These are phyloP conservation scores for Orchesella flavescens DNA, from an alignment of 2,888 invertebrate genomes.

Conservation along the genomic window DNA sequence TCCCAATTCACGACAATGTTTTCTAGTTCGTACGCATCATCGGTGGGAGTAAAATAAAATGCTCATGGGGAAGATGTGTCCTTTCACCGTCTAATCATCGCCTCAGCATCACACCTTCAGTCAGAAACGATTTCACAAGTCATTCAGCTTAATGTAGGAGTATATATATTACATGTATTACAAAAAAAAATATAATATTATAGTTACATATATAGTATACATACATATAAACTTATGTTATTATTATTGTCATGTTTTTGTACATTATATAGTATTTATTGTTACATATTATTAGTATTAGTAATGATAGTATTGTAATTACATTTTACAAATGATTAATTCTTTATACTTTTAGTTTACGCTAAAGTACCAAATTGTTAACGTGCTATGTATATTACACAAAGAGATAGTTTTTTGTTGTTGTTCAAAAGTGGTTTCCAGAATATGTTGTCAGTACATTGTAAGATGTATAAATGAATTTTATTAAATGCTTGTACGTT, in stretches of 20 bases:
- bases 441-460: too few relatives aligned
- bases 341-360: constrained; percentile 1
- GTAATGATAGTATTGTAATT: neutral
- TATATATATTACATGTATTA: constrained; percentile 8
- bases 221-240: neutral
- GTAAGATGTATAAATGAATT: too few relatives aligned
- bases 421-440: neutral
- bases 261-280: neutral
- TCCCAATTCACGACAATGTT: neutral
- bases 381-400: constrained; percentile 39
- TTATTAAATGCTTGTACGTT: too few relatives aligned
- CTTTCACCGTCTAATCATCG: neutral
- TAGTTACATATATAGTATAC: constrained; percentile 1
- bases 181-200: constrained; percentile 13
- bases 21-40: neutral
- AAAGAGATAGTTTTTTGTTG: neutral
- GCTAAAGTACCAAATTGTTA: constrained; percentile 42
- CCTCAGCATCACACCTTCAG: constrained; percentile 33
- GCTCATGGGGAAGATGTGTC: neutral
- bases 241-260: neutral
- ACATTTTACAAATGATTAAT: neutral
- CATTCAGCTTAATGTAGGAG: constrained; percentile 27
- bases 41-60: neutral
- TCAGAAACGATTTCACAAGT: constrained; percentile 48
- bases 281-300: neutral